Conservation (phyloP, 2,888 invertebrate species). For the Heliconius hortense region DNA sequence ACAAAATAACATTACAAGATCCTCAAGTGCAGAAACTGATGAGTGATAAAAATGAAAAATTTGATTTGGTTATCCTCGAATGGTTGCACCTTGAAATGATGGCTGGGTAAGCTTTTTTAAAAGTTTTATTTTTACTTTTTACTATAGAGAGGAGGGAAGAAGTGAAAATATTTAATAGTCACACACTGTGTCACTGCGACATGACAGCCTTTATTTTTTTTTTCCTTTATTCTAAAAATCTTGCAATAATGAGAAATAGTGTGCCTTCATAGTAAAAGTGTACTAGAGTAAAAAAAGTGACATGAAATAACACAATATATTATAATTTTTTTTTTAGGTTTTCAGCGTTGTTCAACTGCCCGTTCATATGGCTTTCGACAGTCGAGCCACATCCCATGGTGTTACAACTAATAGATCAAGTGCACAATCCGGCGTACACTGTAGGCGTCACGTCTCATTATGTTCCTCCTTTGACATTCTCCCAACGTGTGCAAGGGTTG, state of each 20-base stretch:
- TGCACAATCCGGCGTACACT: constrained; percentile 57
- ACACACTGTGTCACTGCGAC: too few species aligned
- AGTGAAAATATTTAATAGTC: too few species aligned
- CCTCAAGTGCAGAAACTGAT: constrained; percentile 47
- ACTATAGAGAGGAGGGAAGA: too few species aligned
- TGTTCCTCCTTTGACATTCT: constrained; percentile 55
- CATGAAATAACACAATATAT: background rate
- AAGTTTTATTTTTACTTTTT: too few species aligned
- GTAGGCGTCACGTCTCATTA: constrained; percentile 45
- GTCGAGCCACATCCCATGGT: constrained; percentile 51
- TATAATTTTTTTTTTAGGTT: constrained; percentile 30
- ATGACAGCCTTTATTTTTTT: too few species aligned
- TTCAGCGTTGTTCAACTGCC: constrained; percentile 42
- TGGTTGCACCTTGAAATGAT: constrained; percentile 35
- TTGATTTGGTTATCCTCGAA: constrained; percentile 55
- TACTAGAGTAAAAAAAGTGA: too few species aligned
- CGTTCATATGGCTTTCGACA: constrained; percentile 45
- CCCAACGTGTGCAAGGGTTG: constrained; percentile 52
- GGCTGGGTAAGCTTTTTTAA: too few species aligned
- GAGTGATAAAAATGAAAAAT: constrained; percentile 49
- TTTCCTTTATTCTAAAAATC: too few species aligned
- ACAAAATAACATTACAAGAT: constrained; percentile 4
- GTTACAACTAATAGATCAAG: constrained; percentile 54
- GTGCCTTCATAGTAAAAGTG: too few species aligned
- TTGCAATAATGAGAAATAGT: too few species aligned